phyloP scores from a whole-genome alignment of 2,888 invertebrate genomes.

The Spisula subtruncata region DNA sequence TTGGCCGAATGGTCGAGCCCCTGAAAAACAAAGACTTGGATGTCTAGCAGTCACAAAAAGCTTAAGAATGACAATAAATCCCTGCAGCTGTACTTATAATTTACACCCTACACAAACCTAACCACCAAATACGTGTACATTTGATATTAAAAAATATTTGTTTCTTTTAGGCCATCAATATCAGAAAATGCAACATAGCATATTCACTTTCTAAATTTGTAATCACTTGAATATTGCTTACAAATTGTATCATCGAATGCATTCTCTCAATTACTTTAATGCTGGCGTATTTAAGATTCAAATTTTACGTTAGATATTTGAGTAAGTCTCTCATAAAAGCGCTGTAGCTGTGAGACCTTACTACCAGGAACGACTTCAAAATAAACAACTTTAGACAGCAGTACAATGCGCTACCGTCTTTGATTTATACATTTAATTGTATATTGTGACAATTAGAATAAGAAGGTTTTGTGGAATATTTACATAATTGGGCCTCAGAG shows the following conservation, averaged over 20 bases:
- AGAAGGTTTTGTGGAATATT: background rate
- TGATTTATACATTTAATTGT: slow-evolving; percentile 41
- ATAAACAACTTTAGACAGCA: no score
- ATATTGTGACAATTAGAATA: background rate
- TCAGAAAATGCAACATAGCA: no score
- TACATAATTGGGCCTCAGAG: slow-evolving; percentile 2
- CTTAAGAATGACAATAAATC: no score
- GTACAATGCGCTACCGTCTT: background rate
- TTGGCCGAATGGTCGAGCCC: no score
- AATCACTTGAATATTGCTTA: background rate
- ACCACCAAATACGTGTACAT: no score
- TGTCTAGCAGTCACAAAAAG: no score
- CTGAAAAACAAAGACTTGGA: no score
- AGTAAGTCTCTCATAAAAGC: background rate
- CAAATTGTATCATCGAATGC: background rate
- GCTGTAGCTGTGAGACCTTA: background rate
- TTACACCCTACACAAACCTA: no score
- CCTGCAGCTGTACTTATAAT: no score
- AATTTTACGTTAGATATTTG: background rate
- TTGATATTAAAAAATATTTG: no score
- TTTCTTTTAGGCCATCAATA: no score
- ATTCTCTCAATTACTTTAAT: background rate
- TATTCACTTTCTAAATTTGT: no score
- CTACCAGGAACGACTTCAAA: background rate
- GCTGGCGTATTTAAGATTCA: background rate